Evolutionary conservation across 1,140 invertebrate species (phyloP), one percentile per base, ranked within the genome.

Genomic region (Zaprionus tsacasi): DNA sequence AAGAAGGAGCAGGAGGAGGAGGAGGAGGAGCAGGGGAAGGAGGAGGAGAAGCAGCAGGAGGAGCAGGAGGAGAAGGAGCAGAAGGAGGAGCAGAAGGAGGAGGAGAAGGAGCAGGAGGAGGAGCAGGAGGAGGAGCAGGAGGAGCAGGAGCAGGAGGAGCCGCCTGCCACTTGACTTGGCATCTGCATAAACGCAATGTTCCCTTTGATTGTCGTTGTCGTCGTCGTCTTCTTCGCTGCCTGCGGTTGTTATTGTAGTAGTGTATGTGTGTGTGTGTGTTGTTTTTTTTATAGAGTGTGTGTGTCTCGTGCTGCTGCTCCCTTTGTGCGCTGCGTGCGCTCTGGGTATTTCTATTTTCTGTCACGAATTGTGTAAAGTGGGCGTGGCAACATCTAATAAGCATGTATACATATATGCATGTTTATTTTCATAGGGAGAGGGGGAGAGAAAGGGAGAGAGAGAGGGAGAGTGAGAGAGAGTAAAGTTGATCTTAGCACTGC

Each of bases 111-210:
- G 21, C 1, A 21, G 2, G 1, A 21, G 21, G 21, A 21, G 21
- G 21, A 21, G 21, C 1, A 21, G 21, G 21, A 21, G 21, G 1
- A 21, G 21, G 21, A 21, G 21, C 21, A 21, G 21, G 21, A 21
- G 21, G 21, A 21, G 21, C 1, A 21, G 21, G 1, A 1, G 21
- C 1, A 21, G 21, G 21, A 21, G 21, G 65, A 56, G 61, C 63
- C 67, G 59, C 11, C 70, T 56, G 72, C 77, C 83, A 88, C 83
- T 88, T 88, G 85, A 88, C 70, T 72, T 78, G 83, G 80, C 80
- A 87, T 87, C 83, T 87, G 81, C 85, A 88, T 88, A 88, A 88
- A 88, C 78, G 80, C 85, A 83, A 65, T 21, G 54, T 66, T 48
- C 72, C 77, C 61, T 70, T 76, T 71, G 60, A 67, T 50, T 72